phyloP scores from a whole-genome alignment of 1,140 invertebrate species.

The Drosophila sp. region DNA sequence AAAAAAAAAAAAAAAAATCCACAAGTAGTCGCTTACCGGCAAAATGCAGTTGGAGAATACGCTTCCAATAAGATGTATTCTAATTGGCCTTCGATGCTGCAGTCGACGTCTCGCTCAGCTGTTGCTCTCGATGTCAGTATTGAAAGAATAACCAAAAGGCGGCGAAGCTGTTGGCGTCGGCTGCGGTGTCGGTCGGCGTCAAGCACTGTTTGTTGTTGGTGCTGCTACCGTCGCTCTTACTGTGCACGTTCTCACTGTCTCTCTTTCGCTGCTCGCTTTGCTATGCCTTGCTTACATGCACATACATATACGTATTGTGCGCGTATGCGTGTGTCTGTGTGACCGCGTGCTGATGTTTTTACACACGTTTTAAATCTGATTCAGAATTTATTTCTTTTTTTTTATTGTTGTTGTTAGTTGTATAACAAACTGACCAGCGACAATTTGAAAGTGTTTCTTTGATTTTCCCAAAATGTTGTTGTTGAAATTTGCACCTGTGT shows the following conservation, averaged over 20 bases:
- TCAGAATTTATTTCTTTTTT: conserved; percentile 30
- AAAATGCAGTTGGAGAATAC: conserved; percentile 8
- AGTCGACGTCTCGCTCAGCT: conserved; percentile 38
- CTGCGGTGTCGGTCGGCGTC: conserved; percentile 16
- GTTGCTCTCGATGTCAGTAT: conserved; percentile 30
- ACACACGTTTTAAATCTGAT: conserved; percentile 47
- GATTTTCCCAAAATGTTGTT: conserved; percentile 12
- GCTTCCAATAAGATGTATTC: not conserved
- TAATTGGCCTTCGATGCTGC: conserved; percentile 5
- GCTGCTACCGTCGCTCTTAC: conserved; percentile 26
- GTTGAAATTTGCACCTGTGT: conserved; percentile 33
- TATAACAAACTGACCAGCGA: conserved; percentile 49
- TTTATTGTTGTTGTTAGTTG: conserved; percentile 41
- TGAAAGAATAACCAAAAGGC: not conserved
- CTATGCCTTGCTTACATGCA: conserved; percentile 11
- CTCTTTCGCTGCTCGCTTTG: conserved; percentile 8
- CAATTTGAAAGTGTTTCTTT: conserved; percentile 27
- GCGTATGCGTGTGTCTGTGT: conserved; percentile 21
- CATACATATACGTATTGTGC: conserved; percentile 1
- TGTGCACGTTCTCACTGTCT: conserved; percentile 12
- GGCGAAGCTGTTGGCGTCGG: not conserved
- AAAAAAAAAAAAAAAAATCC: not conserved
- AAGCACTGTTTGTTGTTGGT: conserved; percentile 37
- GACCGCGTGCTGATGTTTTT: conserved; percentile 53
- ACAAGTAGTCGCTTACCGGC: not conserved